Conservation (phyloP, 2,113 vertebrate species). For the Nothocercus julius region DNA sequence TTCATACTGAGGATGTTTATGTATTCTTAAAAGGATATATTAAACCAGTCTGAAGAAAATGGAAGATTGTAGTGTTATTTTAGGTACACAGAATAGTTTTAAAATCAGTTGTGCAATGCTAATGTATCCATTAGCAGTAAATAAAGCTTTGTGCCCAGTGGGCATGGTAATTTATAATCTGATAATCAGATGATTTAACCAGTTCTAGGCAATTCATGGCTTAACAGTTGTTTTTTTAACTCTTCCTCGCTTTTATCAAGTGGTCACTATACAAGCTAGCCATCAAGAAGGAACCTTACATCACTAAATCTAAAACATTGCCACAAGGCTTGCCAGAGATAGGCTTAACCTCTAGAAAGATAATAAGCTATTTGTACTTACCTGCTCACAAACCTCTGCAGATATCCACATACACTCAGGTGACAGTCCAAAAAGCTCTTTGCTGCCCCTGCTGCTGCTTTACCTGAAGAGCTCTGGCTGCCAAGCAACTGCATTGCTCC, state of each 20-base stretch:
- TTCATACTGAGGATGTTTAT: neutral
- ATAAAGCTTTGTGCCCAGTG: neutral
- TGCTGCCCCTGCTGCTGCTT: neutral
- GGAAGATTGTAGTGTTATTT: too few species aligned
- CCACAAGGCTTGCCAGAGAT: neutral
- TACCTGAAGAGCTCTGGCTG: neutral
- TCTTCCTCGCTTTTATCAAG: neutral
- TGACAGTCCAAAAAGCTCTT: neutral
- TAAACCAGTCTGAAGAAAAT: too few species aligned
- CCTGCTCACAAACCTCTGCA: neutral
- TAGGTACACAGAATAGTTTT: too few species aligned
- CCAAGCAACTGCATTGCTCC: neutral
- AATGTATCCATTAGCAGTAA: too few species aligned
- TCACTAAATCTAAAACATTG: neutral
- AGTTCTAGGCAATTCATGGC: neutral
- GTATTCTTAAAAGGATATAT: too few species aligned
- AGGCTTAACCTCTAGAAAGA: neutral
- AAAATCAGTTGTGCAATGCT: too few species aligned
- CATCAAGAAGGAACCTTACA: neutral
- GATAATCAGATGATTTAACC: neutral
- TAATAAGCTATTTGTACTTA: neutral
- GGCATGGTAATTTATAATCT: neutral
- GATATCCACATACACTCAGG: fast-evolving
- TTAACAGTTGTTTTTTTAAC: neutral
- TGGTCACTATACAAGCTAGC: neutral